A percentile compares a stretch with the other conserved stretches of the same genome.
Conservation (phyloP, 2,797 vertebrate genomes). For the Eremophila alpestris region DNA sequence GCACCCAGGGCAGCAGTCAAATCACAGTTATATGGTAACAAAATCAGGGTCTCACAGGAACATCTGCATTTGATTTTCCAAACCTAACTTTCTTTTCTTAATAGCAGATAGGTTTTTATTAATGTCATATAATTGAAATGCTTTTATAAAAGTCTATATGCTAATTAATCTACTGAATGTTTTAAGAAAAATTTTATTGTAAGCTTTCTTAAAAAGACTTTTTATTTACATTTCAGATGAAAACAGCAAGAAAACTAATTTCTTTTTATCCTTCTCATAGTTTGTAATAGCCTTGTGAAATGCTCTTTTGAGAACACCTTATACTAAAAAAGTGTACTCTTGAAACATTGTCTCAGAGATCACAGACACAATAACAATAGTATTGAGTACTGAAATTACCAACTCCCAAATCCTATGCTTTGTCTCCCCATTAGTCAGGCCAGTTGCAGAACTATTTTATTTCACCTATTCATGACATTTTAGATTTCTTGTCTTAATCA, state of each 20-base stretch:
- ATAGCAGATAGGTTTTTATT: background rate
- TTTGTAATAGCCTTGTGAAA: background rate
- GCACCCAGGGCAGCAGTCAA: background rate
- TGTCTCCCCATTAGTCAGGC: background rate
- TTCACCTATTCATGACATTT: background rate
- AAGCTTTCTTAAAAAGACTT: background rate
- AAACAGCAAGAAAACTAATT: background rate
- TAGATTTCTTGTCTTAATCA: background rate
- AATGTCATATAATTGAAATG: background rate
- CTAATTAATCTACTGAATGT: background rate
- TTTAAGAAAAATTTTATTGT: background rate
- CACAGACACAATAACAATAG: rapidly evolving
- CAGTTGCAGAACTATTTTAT: background rate
- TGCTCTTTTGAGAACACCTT: background rate
- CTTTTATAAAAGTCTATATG: background rate
- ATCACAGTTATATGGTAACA: background rate
- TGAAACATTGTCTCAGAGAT: background rate
- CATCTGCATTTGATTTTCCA: background rate
- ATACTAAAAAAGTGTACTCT: background rate
- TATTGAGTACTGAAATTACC: background rate
- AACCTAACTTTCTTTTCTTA: background rate
- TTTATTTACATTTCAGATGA: background rate
- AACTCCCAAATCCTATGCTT: background rate
- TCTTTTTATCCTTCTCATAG: background rate
- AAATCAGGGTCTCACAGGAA: background rate